Evolutionary conservation across 2,888 invertebrate genomes (phyloP), one percentile per base, ranked within the genome.

Genomic region (Protophormia terraenovae): DNA sequence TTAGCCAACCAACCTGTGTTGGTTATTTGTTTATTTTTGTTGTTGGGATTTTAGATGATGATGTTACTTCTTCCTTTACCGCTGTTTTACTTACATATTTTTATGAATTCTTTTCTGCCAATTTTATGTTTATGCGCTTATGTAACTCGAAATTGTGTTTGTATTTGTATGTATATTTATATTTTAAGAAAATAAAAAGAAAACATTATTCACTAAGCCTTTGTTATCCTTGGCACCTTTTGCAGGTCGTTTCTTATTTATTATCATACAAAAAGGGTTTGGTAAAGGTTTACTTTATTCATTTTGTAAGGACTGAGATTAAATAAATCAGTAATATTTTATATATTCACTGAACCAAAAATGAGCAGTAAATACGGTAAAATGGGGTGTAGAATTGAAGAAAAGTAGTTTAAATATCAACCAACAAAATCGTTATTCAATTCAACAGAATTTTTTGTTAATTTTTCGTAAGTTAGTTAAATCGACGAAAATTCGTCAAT

Each of bases 221-320:
- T 83, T 77, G 67, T 78, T 78, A 78, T 83, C 66, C 78, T 78
- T 78, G 58, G 60, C 72, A 78, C 78, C 66, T 83, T 83, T 47
- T 62, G 45, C 29, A 47, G 16, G 24, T 58, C 1, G 45, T 8
- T 69, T 62, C 1, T 32, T 58, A 35, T 64, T 55, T 38, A 58
- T 53, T 58, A 35, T 38, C n/a, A 1, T 3, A 16, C 5, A 3
- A 32, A 38, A 47, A 8, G 41, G 45, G 50, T 79, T 58, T n/a
- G n/a, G 24, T 14, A 8, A 19, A 24, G 60, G 53, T 2, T 22
- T 27, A 27, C 24, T 24, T 14, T 27, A 45, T 27, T 19, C 14
- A 8, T 8, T 7, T 58, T 16, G 2, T 58, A 58, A 29, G 29
- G 29, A 16, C 2, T 58, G 16, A 29, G 29, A 29, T 8, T 8